Percentiles rank a stretch among this genome's conserved stretches.
Evolutionary conservation across 2,888 invertebrate species (phyloP).

Genomic region (Cyclophora albipunctata): DNA sequence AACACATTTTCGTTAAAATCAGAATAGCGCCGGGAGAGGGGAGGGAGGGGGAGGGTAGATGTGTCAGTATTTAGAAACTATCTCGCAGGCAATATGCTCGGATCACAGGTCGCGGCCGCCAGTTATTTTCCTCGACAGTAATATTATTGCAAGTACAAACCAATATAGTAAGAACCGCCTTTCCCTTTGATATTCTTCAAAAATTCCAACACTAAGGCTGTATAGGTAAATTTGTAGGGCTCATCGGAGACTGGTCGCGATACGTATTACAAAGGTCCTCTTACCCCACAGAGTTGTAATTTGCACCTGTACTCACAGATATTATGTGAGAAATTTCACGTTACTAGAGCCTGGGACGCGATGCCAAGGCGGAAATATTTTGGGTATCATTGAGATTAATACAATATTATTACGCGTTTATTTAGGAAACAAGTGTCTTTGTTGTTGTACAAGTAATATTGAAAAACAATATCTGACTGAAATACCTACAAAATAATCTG

Average conservation of each 20-base stretch:
- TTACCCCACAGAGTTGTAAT: constrained; percentile 56
- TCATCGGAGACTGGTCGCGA: constrained; percentile 38
- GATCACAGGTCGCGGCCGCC: constrained; percentile 38
- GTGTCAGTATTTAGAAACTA: constrained; percentile 31
- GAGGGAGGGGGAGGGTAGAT: constrained; percentile 30
- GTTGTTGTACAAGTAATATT: no score
- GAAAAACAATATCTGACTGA: no score
- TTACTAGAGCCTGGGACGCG: constrained; percentile 36
- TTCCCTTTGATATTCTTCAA: constrained; percentile 21
- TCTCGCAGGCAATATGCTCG: constrained; percentile 42
- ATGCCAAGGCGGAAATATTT: constrained; percentile 22
- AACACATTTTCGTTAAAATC: constrained; percentile 11
- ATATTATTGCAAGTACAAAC: constrained; percentile 55
- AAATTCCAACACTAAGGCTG: constrained; percentile 21
- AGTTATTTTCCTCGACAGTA: constrained; percentile 64
- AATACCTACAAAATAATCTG: no score
- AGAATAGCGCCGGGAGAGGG: constrained; percentile 5
- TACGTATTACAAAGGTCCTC: constrained; percentile 52
- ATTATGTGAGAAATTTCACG: constrained; percentile 64
- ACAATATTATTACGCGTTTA: constrained; percentile 4
- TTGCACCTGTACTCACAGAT: constrained; percentile 65
- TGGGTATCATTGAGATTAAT: constrained; percentile 17
- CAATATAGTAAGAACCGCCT: constrained; percentile 43
- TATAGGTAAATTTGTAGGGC: constrained; percentile 33
- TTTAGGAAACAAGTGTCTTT: no score